A percentile compares a stretch with the other conserved stretches of the same genome.
These are phyloP conservation scores for Procavia capensis DNA, from an alignment of 2,113 vertebrate genomes.

Conservation along the genomic window DNA sequence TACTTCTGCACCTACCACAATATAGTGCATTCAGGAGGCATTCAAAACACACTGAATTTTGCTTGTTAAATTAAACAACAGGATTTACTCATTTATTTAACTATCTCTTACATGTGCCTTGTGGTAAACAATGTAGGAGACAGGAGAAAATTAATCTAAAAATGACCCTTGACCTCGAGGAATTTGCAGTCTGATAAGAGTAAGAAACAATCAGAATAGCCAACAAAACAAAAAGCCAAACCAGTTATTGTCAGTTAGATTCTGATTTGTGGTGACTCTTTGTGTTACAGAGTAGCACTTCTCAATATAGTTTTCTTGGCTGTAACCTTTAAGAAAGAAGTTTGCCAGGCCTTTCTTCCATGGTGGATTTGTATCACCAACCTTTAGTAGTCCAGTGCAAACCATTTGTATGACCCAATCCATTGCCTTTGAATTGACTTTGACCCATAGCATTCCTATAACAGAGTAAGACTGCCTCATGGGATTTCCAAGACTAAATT, in stretches of 20 bases:
- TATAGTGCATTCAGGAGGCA: background rate
- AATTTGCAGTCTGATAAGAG: background rate
- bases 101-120: background rate
- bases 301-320: background rate
- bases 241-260: background rate
- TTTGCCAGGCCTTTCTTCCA: background rate
- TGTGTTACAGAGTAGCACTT: background rate
- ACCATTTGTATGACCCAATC: background rate
- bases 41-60: conserved; percentile 33
- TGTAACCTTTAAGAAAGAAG: background rate
- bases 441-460: background rate
- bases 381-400: background rate
- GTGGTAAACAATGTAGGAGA: background rate
- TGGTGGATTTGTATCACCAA: background rate
- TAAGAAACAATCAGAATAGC: background rate
- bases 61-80: conserved; percentile 9
- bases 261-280: background rate
- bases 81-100: background rate
- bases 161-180: background rate
- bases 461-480: background rate
- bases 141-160: background rate
- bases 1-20: background rate
- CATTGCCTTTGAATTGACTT: background rate
- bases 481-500: background rate
- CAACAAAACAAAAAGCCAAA: background rate